phyloP scores from a whole-genome alignment of 2,797 vertebrate species.

The Silurus aristotelis region DNA sequence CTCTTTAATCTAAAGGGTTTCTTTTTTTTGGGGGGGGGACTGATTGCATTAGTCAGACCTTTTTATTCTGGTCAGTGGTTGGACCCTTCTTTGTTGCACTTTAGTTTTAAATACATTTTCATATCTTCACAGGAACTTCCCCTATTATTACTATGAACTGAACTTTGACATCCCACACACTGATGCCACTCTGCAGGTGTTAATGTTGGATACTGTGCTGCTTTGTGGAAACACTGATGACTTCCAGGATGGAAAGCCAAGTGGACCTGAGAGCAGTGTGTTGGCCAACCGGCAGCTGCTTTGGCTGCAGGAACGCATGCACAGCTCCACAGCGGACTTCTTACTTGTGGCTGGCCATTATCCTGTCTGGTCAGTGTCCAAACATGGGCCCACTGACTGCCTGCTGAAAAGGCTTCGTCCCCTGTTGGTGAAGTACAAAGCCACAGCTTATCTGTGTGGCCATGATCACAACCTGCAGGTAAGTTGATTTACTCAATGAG shows the following conservation, averaged over 20 bases:
- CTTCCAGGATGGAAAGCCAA: slow-evolving; percentile 72
- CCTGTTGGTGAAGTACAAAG: slow-evolving; percentile 79
- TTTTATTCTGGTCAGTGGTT: too few species aligned
- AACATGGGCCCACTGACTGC: slow-evolving; percentile 88
- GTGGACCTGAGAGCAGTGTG: slow-evolving; percentile 56
- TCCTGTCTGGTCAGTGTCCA: slow-evolving; percentile 90
- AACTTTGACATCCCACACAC: slow-evolving; percentile 80
- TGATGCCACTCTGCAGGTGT: slow-evolving; percentile 77
- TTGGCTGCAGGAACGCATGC: slow-evolving; percentile 84
- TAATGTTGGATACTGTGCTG: slow-evolving; percentile 88
- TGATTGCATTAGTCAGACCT: too few species aligned
- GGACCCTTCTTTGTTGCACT: too few species aligned
- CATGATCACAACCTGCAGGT: slow-evolving; percentile 97
- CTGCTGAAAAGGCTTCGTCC: slow-evolving; percentile 79
- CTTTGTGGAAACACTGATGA: slow-evolving; percentile 87
- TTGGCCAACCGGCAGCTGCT: slow-evolving; percentile 78
- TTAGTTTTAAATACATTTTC: too few species aligned
- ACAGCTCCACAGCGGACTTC: slow-evolving; percentile 79
- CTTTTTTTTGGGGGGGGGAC: too few species aligned
- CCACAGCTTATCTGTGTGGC: slow-evolving; percentile 87
- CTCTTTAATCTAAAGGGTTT: too few species aligned
- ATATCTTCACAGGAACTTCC: slow-evolving; percentile 80
- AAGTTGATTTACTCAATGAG: slow-evolving; percentile 6
- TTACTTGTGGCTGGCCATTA: slow-evolving; percentile 91
- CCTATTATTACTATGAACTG: slow-evolving; percentile 85